Conservation (phyloP, 1,140 invertebrate species). For the Pygmarrhopalites habei region DNA sequence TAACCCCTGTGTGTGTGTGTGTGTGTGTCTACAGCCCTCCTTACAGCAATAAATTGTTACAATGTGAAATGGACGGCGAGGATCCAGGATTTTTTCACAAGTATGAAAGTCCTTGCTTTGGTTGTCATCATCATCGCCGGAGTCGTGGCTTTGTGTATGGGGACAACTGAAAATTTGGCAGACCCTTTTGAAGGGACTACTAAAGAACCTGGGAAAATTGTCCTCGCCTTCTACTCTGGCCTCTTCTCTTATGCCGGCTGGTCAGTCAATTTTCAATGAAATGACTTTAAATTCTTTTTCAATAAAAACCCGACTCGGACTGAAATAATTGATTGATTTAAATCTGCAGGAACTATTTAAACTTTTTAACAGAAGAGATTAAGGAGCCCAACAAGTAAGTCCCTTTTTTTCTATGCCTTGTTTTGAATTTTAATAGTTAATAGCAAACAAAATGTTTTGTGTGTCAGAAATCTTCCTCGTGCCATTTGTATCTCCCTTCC, state of each 20-base stretch:
- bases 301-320: too few species aligned
- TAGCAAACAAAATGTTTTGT: too few species aligned
- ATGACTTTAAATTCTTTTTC: too few species aligned
- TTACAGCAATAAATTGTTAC: slow-evolving; percentile 91
- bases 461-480: slow-evolving; percentile 74
- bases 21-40: slow-evolving; percentile 61
- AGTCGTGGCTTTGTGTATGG: slow-evolving; percentile 50
- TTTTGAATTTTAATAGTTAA: neutral
- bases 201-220: slow-evolving; percentile 48
- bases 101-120: slow-evolving; percentile 84
- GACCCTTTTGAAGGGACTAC: slow-evolving; percentile 52
- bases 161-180: slow-evolving; percentile 50
- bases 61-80: slow-evolving; percentile 91
- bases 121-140: slow-evolving; percentile 81
- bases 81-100: slow-evolving; percentile 88
- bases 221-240: slow-evolving; percentile 59
- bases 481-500: slow-evolving; percentile 91
- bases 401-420: neutral
- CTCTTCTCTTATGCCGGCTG: slow-evolving; percentile 64
- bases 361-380: slow-evolving; percentile 95
- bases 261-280: slow-evolving; percentile 40
- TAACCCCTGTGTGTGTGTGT: too few species aligned
- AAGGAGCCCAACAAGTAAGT: slow-evolving; percentile 77
- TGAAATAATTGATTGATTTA: too few species aligned
- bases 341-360: slow-evolving; percentile 73